Evolutionary conservation across 2,888 invertebrate genomes (phyloP), one percentile per base, ranked within the genome.

Genomic region (Geotrupes spiniger): DNA sequence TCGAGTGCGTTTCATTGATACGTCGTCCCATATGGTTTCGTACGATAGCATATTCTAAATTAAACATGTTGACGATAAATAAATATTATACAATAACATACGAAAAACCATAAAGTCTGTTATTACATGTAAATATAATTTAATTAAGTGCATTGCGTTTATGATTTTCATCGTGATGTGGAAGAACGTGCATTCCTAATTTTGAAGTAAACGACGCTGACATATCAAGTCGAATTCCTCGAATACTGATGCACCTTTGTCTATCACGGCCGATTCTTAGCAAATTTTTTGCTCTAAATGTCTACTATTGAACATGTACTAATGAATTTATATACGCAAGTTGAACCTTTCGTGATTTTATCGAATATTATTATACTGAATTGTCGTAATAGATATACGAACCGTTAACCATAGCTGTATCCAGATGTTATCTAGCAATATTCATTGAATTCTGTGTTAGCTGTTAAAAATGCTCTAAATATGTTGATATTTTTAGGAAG

Each of bases 341-440:
- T 46, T 25, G 33, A 17, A 38, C 29, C 27, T 43, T 49, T 52
- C 49, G 52, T 52, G 52, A 52, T 52, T 33, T 40, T 31, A 46
- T 46, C 31, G 37, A 38, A 38, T 45, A 45, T 14, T 38, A 39
- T 29, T 29, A 40, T 14, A 28, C 15, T 47, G 26, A 42, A 40
- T 36, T n/a, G n/a, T n/a, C 21, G 14, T 14, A 40, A 29, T 42
- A 47, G 37, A 43, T 49, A 33, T 50, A 46, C 15, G 25, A 42
- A 36, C 12, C 29, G 41, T 46, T 50, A 49, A 38, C 29, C 25
- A 59, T 65, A 63, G 65, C 62, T 58, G 63, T 64, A 59, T 56
- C 51, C 51, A 27, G 38, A 36, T 52, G 52, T 52, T 68, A 66
- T 65, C 56, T 70, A 69, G 68, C 67, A 65, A 68, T 68, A 68